A percentile compares a stretch with the other conserved stretches of the same genome.
Conservation (phyloP, 2,888 invertebrate genomes). For the Drosophila subquinaria region DNA sequence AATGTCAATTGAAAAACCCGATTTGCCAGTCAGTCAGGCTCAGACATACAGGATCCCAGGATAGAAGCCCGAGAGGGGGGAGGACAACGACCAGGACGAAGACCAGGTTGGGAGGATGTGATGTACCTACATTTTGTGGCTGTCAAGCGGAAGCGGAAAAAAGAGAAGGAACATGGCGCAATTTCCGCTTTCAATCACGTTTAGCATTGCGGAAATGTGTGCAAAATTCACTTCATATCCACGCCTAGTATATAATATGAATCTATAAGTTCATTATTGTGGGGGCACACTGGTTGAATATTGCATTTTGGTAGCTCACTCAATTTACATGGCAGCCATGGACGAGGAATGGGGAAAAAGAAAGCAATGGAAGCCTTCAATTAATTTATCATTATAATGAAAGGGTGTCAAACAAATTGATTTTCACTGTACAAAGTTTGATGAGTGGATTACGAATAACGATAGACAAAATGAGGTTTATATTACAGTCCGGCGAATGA, state of each 20-base stretch:
- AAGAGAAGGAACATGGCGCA: slow-evolving; percentile 53
- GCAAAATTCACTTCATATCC: slow-evolving; percentile 41
- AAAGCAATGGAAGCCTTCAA: slow-evolving; percentile 35
- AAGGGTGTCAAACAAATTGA: slow-evolving; percentile 68
- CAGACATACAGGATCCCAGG: slow-evolving; percentile 19
- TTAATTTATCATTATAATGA: slow-evolving; percentile 62
- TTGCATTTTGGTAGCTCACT: slow-evolving; percentile 45
- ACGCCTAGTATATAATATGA: slow-evolving; percentile 10
- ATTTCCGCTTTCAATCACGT: slow-evolving; percentile 77
- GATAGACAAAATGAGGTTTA: slow-evolving; percentile 40
- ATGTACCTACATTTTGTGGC: slow-evolving; percentile 60
- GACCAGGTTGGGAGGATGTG: slow-evolving; percentile 27
- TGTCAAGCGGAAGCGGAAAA: slow-evolving; percentile 64
- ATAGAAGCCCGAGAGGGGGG: background rate
- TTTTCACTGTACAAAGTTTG: slow-evolving; percentile 32
- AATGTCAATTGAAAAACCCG: slow-evolving; percentile 75
- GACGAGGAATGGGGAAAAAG: background rate
- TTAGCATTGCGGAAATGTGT: slow-evolving; percentile 70
- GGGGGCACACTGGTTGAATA: slow-evolving; percentile 29
- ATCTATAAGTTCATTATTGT: slow-evolving; percentile 17
- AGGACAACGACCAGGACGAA: background rate
- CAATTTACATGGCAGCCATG: slow-evolving; percentile 16
- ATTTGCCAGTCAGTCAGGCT: slow-evolving; percentile 63
- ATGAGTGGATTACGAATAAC: slow-evolving; percentile 5
- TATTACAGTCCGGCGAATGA: slow-evolving; percentile 42